Base-by-base conservation (phyloP, 2,113 vertebrate species). In the Meleagris gallopavo region DNA sequence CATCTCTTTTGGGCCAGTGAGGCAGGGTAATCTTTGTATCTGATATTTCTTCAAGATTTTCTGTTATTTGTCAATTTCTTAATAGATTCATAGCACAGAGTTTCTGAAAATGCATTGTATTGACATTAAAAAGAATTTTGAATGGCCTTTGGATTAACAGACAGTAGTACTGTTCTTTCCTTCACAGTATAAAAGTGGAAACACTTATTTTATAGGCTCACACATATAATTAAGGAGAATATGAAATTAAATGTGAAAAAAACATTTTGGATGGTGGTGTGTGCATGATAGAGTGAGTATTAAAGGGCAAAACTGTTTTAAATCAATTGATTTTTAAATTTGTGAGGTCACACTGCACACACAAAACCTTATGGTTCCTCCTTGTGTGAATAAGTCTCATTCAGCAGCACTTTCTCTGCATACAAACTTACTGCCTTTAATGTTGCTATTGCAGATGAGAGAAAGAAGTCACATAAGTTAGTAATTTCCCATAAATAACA, bases 401-500 rank as follows among this genome's bases (percentile, higher is more conserved):
- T 67, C 8, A 55, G 46, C 41, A 75, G 1, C 19, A 64, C 12
- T 81, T 81, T 84, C 77, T 91, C 52, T 66, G 10, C 32, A 27
- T 14, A 55, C 11, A 46, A 84, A 50, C 2, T 3, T 29, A 17
- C 2, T 84, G 65, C 30, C 21, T 86, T 84, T 32, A 52, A 76
- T 88, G 45, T 76, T 43, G 65, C 45, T 58, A 11, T 54, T 90
- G 74, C 69, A 45, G 41, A 36, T 38, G 57, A 10, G 22, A 27
- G 73, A 66, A 80, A 81, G 61, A 88, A 27, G 15, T 58, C 87
- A 50, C 45, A 74, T 9, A 55, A 74, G 12, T 60, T 69, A 77
- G 57, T 64, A 73, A 94, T 86, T 90, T 90, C 55, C 82, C 83
- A 91, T 38, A 64, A 83, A 83, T 74, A 91, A 48, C 76, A 38